A percentile compares a stretch with the other conserved stretches of the same genome.
Conservation (phyloP, 2,888 invertebrate species). For the Papilio elwesi region DNA sequence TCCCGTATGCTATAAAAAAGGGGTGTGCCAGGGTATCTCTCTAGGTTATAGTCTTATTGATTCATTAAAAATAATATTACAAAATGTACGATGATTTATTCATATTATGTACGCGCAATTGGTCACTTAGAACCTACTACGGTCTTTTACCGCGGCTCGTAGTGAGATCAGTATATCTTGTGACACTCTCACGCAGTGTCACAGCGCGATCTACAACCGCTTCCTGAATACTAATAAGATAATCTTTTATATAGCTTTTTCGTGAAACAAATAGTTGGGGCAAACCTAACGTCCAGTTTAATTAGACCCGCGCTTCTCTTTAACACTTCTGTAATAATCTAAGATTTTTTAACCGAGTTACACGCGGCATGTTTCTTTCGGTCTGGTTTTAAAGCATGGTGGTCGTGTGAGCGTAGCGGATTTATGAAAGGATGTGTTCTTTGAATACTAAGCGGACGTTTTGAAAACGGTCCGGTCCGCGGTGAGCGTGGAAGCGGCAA, state of each 20-base stretch:
- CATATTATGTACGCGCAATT: not conserved
- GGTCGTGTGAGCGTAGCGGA: constrained; percentile 76
- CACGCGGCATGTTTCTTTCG: constrained; percentile 54
- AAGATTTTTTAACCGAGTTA: constrained; percentile 46
- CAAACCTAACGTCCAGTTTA: constrained; percentile 66
- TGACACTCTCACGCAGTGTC: constrained; percentile 61
- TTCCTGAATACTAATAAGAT: constrained; percentile 81
- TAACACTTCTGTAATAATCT: constrained; percentile 42
- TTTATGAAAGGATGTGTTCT: constrained; percentile 78
- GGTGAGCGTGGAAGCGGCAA: constrained; percentile 34
- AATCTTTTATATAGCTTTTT: constrained; percentile 83
- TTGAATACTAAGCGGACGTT: constrained; percentile 77
- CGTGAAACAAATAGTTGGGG: constrained; percentile 81
- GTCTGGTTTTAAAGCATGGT: constrained; percentile 62
- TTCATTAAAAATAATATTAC: not conserved
- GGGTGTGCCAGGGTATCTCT: too few species aligned
- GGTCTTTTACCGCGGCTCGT: constrained; percentile 5
- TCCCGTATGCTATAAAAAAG: too few species aligned
- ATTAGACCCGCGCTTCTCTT: constrained; percentile 56
- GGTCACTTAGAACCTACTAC: not conserved
- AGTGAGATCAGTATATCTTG: constrained; percentile 48
- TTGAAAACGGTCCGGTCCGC: constrained; percentile 58
- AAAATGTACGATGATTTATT: not conserved
- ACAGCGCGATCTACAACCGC: constrained; percentile 59
- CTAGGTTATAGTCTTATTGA: too few species aligned